Evolutionary conservation across 2,113 vertebrate species (phyloP), one percentile per base, ranked within the genome.

Genomic region (Rynchops niger): DNA sequence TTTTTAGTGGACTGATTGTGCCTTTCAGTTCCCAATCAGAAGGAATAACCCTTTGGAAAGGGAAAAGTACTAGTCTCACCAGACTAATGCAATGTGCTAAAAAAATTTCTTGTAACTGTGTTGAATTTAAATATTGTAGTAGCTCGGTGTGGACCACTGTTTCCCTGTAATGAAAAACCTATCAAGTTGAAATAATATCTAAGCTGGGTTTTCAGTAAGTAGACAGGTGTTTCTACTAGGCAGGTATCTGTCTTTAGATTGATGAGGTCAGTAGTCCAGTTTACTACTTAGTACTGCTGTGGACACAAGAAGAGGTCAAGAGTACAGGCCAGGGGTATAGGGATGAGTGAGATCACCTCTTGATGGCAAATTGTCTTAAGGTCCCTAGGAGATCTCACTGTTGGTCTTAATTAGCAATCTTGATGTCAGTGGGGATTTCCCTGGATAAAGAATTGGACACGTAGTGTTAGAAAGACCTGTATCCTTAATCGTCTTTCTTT

Each of bases 191-290:
- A 81, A 49, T 83, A 43, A 47, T 36, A 65, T 19, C 55, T n/a
- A 34, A 43, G 11, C 4, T 72, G 18, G 3, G 8, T 20, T 90
- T 94, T 84, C 0, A 0, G 11, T 52, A 70, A 27, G 17, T 36
- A 61, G 76, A 12, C 26, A 27, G 34, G 8, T 77, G 6, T 69
- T 73, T 49, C 34, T 79, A 47, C 12, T 52, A n/a, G 26, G 12
- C 42, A 72, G 8, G 13, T 62, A 16, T 61, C 65, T 83, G 34
- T 1, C 76, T 80, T 55, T 21, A 45, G 42, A 30, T 36, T 86
- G 42, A 11, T 72, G 30, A 63, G 1, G 2, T 79, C 15, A 71
- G 15, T 58, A 32, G n/a, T 67, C 30, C 21, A 5, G 7, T 61
- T 93, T 43, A 47, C 18, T 62, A 23, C 18, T 43, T 40, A 4